Conservation (phyloP, 2,797 vertebrate species). For the Tarsius wallacei region DNA sequence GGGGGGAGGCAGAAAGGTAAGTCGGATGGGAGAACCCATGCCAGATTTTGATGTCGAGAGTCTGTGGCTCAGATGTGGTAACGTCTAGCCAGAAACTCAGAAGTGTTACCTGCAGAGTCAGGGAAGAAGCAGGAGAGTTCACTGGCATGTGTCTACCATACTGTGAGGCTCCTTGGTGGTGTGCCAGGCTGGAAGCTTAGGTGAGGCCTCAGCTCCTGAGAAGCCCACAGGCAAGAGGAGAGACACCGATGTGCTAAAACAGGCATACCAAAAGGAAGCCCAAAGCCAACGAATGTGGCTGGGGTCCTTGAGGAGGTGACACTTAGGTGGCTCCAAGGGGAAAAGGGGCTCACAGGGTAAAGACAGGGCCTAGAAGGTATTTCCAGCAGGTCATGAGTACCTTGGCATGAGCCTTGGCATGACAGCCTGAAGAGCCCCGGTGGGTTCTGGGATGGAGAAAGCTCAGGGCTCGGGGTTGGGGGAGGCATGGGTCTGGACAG, state of each 20-base stretch:
- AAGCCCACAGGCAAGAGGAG: background rate
- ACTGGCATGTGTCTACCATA: accelerated
- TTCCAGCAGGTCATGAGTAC: background rate
- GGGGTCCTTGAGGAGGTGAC: background rate
- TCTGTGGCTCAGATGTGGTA: background rate
- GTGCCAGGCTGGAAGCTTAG: background rate
- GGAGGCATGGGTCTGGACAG: background rate
- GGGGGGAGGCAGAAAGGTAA: background rate
- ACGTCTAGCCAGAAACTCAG: background rate
- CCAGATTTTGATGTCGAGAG: background rate
- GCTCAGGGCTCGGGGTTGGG: background rate
- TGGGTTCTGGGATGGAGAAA: background rate
- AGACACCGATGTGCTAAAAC: background rate
- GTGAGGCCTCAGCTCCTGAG: background rate
- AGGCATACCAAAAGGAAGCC: background rate
- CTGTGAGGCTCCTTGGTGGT: background rate
- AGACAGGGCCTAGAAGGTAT: background rate
- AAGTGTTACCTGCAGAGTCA: background rate
- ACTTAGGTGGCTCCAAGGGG: background rate
- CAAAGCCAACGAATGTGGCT: background rate
- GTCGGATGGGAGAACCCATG: background rate
- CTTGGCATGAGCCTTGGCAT: too few species aligned
- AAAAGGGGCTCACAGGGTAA: background rate
- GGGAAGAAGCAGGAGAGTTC: background rate
- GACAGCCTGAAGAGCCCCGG: background rate